Base-by-base conservation (phyloP, 1,140 invertebrate species). In the Leptopilina boulardi region DNA sequence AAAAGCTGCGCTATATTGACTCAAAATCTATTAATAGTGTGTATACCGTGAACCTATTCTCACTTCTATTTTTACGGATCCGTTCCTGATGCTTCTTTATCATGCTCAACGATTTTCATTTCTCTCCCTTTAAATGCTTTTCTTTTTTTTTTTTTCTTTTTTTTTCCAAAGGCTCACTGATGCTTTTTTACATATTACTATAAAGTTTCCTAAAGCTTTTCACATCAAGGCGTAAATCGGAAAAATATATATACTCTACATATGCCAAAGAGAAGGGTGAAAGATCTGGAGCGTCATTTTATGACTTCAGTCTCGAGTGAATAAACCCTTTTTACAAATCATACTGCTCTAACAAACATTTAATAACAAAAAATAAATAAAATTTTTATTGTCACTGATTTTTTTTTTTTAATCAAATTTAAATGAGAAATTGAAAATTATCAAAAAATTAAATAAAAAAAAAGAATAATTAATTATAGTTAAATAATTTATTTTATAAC, bases 11-110 rank as follows among this genome's bases (percentile, higher is more conserved):
- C 75, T 83, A 82, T 66, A 66, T 82, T 78, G 83, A 82, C 80
- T 80, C 80, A 76, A 42, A 51, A 73, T 23, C 80, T 84, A 84
- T 84, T 84, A 84, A 84, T 84, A 84, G 82, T 4, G n/a, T n/a
- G n/a, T n/a, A n/a, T 54, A 77, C 71, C 71, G 70, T 77, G 75
- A 81, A 79, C 75, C 82, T 82, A 82, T 84, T 80, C 75, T 75
- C 75, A 73, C 73, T 66, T 75, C 83, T 84, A 84, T 84, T 84
- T 84, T 84, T 84, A 82, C 78, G 75, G 82, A 71, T 75, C 73
- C 82, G 83, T 80, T 75, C 42, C 75, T 54, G 73, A 47, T 76
- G 42, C 73, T 71, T 42, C 74, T 78, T 30, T 26, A 66, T 66
- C 56, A 66, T 66, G 77, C 34, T 51, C 47, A 70, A 59, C 19